Evolutionary conservation across 1,140 invertebrate genomes (phyloP), one percentile per base, ranked within the genome.

Genomic region (Drosophila persimilis): DNA sequence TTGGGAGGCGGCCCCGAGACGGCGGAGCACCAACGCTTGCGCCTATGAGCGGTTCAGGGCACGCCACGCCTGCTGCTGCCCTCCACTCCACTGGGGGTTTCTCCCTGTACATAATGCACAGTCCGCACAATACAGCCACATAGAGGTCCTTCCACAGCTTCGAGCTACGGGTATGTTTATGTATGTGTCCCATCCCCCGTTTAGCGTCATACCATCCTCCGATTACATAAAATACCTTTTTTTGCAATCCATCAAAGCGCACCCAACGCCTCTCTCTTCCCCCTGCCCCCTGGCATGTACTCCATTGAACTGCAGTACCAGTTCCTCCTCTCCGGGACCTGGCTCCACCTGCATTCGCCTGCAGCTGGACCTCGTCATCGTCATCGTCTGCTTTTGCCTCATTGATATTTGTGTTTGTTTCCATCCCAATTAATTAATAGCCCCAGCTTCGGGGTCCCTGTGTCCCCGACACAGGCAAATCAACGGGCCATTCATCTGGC

Each of bases 211-310:
- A n/a, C 39, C 62, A 35, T 54, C 56, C 51, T 24, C 43, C 45
- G 46, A 85, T 80, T 81, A 77, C 69, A 86, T 80, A 81, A 86
- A 85, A 77, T 85, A 80, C 77, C 80, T 15, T 51, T 35, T 66
- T 76, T 73, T 74, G 75, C 77, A 80, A 90, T 90, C 80, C 89
- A 90, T 90, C 89, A 90, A 77, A 78, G 50, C 75, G 59, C 54
- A 47, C 63, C 57, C 58, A 45, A 45, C 31, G 39, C 44, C 50
- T 51, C 22, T 3, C 39, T 43, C 1, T 9, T 31, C 29, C 2
- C 29, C 8, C 29, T 9, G 8, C 2, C 7, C 29, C 3, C 29
- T 7, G 29, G 29, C 29, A 31, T 31, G 8, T 31, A 31, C 29
- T 53, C 29, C 31, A 60, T 60, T 58, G 56, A 58, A 48, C 56